phyloP scores from a whole-genome alignment of 2,113 vertebrate genomes.

The Acanthisitta chloris region DNA sequence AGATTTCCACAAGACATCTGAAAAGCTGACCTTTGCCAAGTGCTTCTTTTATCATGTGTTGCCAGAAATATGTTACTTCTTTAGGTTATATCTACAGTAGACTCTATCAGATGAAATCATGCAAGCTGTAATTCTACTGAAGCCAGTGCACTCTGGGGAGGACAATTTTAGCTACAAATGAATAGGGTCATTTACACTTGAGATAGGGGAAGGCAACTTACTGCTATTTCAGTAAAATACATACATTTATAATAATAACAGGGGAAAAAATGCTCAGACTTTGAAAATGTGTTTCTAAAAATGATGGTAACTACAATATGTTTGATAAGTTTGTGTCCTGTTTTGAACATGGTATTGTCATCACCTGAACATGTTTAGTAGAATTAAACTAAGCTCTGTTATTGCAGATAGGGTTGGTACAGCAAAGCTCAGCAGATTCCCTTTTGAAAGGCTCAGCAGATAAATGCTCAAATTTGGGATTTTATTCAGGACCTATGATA shows the following conservation, averaged over 20 bases:
- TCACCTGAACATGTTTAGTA: neutral
- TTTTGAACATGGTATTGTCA: neutral
- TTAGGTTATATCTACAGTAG: neutral
- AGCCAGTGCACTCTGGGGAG: neutral
- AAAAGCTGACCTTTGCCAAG: slow-evolving; percentile 40
- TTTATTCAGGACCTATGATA: neutral
- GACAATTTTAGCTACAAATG: neutral
- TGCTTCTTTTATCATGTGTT: neutral
- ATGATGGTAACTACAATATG: neutral
- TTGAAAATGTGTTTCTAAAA: neutral
- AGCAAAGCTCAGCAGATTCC: neutral
- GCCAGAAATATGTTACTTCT: slow-evolving; percentile 3
- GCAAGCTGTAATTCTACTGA: neutral
- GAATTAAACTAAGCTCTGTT: neutral
- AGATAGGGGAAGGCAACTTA: neutral
- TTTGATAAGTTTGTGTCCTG: neutral
- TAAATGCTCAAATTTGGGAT: neutral
- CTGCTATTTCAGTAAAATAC: neutral
- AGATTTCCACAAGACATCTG: slow-evolving; percentile 2
- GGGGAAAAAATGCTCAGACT: neutral
- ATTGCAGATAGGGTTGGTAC: neutral
- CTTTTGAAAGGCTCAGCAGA: neutral
- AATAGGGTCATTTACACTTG: neutral
- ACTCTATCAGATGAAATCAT: neutral
- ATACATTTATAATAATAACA: neutral